Percentiles rank a stretch among this genome's conserved stretches.
These are phyloP conservation scores for Ashinkailepas kermadecensis DNA, from an alignment of 2,888 invertebrate species.

Conservation along the genomic window DNA sequence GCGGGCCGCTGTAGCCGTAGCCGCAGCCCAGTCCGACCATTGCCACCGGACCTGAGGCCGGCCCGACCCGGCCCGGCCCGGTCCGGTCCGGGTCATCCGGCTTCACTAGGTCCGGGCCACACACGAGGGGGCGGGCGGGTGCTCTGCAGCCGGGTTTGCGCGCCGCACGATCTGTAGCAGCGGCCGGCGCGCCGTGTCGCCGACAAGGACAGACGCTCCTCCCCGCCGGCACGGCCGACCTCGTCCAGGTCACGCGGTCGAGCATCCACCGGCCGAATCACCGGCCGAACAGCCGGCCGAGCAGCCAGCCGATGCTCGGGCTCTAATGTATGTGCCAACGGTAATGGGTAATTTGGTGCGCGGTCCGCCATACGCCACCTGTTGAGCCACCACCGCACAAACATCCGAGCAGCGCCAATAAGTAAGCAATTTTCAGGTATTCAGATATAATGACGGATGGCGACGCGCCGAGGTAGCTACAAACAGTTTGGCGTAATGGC, in stretches of 20 bases:
- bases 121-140: not conserved
- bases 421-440: slow-evolving; percentile 20
- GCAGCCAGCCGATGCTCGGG: not conserved
- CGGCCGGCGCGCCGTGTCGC: not conserved
- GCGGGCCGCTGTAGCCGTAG: too few relatives aligned
- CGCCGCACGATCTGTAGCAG: not conserved
- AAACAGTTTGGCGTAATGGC: slow-evolving; percentile 16
- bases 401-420: slow-evolving; percentile 8
- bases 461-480: not conserved
- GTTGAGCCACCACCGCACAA: not conserved
- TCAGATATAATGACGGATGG: not conserved
- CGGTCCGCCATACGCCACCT: not conserved
- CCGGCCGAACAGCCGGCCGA: not conserved
- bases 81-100: not conserved
- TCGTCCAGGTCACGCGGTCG: not conserved
- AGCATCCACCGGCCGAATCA: too few relatives aligned
- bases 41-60: not conserved
- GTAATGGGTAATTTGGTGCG: not conserved
- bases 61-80: not conserved
- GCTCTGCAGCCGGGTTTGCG: not conserved
- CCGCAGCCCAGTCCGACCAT: not conserved
- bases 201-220: not conserved
- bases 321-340: not conserved
- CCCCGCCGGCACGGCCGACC: not conserved
- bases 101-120: not conserved